Evolutionary conservation across 2,113 vertebrate species (phyloP).

Genomic region (Verasper variegatus): DNA sequence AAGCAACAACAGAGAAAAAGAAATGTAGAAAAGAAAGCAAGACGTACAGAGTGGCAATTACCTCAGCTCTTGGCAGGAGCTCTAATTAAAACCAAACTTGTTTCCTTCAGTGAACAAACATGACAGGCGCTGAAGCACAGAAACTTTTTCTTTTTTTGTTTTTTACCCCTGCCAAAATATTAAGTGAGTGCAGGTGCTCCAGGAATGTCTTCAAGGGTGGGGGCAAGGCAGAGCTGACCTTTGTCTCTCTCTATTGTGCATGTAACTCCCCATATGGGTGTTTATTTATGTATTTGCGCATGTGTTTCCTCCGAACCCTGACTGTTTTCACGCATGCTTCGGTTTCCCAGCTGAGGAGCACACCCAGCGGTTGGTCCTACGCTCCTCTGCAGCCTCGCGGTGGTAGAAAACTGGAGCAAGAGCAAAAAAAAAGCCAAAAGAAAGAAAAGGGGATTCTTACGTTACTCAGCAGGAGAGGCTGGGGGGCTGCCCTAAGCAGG

Average conservation of each 20-base stretch:
- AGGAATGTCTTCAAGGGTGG: slow-evolving; percentile 84
- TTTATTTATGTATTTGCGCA: slow-evolving; percentile 69
- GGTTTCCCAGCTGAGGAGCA: slow-evolving; percentile 52
- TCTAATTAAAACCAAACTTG: slow-evolving; percentile 91
- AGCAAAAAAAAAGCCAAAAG: slow-evolving; percentile 17
- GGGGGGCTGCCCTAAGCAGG: slow-evolving; percentile 67
- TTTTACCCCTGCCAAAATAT: slow-evolving; percentile 79
- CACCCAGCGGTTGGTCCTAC: slow-evolving; percentile 56
- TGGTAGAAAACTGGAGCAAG: slow-evolving; percentile 58
- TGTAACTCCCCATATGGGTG: slow-evolving; percentile 55
- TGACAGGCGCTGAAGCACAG: slow-evolving; percentile 81
- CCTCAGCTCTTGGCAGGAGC: slow-evolving; percentile 82
- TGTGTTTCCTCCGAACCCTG: slow-evolving; percentile 57
- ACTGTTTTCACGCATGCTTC: slow-evolving; percentile 63
- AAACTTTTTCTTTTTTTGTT: slow-evolving; percentile 60
- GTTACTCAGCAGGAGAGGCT: slow-evolving; percentile 48
- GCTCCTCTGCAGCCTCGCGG: slow-evolving; percentile 27
- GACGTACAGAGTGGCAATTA: slow-evolving; percentile 75
- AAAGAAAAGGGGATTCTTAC: slow-evolving; percentile 38
- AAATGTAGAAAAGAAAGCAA: slow-evolving; percentile 56
- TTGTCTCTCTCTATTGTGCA: slow-evolving; percentile 61
- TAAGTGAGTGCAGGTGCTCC: slow-evolving; percentile 91
- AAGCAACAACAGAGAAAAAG: slow-evolving; percentile 47
- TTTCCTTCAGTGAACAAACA: slow-evolving; percentile 85
- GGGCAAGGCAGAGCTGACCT: slow-evolving; percentile 71